Evolutionary conservation across 2,113 vertebrate species (phyloP).

Genomic region (Passer montanus): DNA sequence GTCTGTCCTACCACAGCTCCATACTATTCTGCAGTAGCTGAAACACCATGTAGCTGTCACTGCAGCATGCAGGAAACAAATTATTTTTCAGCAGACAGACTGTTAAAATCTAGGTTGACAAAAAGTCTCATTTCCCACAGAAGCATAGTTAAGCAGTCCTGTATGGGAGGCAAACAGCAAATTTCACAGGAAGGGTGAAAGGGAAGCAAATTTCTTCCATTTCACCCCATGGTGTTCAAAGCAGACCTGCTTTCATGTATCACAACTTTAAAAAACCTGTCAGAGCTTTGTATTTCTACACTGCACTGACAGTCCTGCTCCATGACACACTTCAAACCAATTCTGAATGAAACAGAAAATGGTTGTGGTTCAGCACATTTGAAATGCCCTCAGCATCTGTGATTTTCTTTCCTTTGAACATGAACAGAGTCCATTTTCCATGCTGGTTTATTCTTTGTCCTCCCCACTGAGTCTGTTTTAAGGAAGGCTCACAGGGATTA

Average conservation of each 20-base stretch:
- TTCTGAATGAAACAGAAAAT: neutral
- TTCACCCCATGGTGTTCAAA: neutral
- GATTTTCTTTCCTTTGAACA: conserved; percentile 1
- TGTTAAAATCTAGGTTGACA: neutral
- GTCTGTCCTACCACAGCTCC: neutral
- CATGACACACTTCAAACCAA: neutral
- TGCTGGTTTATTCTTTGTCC: neutral
- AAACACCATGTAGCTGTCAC: neutral
- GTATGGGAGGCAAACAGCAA: neutral
- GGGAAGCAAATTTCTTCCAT: neutral
- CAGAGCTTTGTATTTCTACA: neutral
- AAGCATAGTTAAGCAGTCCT: neutral
- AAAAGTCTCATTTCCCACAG: neutral
- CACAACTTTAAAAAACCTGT: neutral
- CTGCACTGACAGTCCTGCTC: neutral
- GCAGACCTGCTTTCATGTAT: neutral
- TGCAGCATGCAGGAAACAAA: neutral
- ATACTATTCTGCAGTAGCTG: neutral
- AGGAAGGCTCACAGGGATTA: neutral
- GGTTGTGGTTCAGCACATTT: neutral
- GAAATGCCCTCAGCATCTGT: neutral
- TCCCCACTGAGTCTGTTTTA: neutral
- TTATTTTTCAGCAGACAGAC: neutral
- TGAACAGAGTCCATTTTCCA: neutral
- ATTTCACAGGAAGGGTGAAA: neutral